Evolutionary conservation across 2,113 vertebrate genomes (phyloP).

Genomic region (Tiliqua scincoides): DNA sequence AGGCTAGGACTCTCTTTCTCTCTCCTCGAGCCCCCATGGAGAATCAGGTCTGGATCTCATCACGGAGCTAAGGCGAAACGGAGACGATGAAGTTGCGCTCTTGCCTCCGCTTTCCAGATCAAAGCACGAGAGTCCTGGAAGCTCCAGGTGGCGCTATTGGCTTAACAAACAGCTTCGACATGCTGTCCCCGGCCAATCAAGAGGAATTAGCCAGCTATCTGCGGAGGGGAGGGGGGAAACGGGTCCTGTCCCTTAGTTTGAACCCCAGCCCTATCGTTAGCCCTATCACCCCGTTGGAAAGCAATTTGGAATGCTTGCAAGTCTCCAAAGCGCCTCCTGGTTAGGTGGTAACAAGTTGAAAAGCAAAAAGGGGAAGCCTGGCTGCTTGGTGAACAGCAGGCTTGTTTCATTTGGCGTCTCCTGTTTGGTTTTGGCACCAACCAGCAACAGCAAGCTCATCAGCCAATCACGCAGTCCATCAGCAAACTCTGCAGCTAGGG

Average conservation of each 20-base stretch:
- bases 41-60: not conserved
- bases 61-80: not conserved
- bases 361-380: not conserved
- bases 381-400: not conserved
- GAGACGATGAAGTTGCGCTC: not conserved
- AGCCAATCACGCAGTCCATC: not conserved
- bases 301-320: no score
- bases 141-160: conserved; percentile 66
- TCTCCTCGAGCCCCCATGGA: no score
- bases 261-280: not conserved
- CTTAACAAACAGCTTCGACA: conserved; percentile 18
- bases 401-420: not conserved
- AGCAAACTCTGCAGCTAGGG: not conserved
- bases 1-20: no score
- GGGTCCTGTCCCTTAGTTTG: not conserved
- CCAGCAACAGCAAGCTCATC: not conserved
- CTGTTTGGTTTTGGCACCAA: not conserved
- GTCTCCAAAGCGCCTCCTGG: no score
- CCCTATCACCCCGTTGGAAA: no score
- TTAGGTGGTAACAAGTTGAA: not conserved
- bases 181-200: not conserved
- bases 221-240: not conserved
- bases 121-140: rapidly evolving
- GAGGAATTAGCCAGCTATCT: not conserved
- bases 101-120: no score